Conservation (phyloP, 2,113 vertebrate species). For the Empidonax traillii region DNA sequence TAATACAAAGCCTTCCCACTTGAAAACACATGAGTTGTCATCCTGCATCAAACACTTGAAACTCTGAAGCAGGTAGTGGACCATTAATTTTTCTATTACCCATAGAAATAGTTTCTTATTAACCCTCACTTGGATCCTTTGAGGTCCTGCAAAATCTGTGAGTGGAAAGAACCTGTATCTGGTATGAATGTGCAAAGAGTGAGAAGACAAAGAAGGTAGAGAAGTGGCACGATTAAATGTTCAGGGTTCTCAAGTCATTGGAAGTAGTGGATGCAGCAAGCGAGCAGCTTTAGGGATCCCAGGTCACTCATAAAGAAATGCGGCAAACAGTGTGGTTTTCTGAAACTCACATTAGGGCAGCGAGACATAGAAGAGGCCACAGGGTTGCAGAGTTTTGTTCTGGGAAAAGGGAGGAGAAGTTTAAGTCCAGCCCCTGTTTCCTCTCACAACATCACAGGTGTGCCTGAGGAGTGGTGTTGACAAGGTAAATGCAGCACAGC, state of each 20-base stretch:
- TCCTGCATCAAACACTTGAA: neutral
- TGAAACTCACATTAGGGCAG: neutral
- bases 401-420: neutral
- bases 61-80: neutral
- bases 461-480: neutral
- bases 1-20: constrained; percentile 52
- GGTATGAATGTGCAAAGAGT: neutral
- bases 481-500: neutral
- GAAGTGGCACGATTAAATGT: neutral
- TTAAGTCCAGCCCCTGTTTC: neutral
- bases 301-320: fast-evolving
- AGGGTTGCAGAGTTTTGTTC: neutral
- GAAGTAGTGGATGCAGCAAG: neutral
- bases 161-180: neutral
- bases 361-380: neutral
- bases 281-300: neutral
- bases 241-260: neutral
- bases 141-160: neutral
- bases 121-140: neutral
- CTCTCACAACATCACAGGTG: neutral
- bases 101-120: neutral
- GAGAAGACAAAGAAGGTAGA: neutral
- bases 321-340: neutral
- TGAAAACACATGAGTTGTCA: neutral
- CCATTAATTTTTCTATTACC: neutral